Percentiles rank a stretch among this genome's conserved stretches.
Conservation (phyloP, 2,888 invertebrate species). For the Strigamia maritima region DNA sequence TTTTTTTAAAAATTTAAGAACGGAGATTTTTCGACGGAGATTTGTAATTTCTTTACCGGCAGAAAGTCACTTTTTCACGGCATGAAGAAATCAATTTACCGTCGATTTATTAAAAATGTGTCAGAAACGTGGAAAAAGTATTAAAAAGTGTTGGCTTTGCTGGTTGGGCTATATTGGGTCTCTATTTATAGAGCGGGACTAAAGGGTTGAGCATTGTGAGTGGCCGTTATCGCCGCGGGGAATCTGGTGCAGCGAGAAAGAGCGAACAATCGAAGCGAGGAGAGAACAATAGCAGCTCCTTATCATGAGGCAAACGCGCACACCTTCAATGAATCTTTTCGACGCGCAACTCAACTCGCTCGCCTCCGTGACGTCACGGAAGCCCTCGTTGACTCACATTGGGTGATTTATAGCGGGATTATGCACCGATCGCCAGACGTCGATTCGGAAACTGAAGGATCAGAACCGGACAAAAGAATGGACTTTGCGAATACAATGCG, state of each 20-base stretch:
- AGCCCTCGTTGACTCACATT: neutral
- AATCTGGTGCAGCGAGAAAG: neutral
- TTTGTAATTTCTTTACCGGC: too few relatives aligned
- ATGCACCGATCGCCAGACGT: neutral
- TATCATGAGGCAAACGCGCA: neutral
- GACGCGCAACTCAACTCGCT: neutral
- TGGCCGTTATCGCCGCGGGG: neutral
- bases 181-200: neutral
- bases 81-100: too few relatives aligned
- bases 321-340: neutral
- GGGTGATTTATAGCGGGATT: neutral
- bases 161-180: neutral
- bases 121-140: too few relatives aligned
- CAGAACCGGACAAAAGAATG: neutral
- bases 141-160: too few relatives aligned
- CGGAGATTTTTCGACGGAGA: too few relatives aligned
- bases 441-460: neutral
- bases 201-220: neutral
- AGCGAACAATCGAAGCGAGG: neutral
- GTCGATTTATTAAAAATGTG: too few relatives aligned
- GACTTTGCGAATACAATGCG: neutral
- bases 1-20: too few relatives aligned
- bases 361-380: neutral
- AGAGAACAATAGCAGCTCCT: neutral
- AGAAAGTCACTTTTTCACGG: too few relatives aligned